phyloP scores from a whole-genome alignment of 30 jellyfish, hydroid and myxozoan genomes.

The Nemopilema nomurai region DNA sequence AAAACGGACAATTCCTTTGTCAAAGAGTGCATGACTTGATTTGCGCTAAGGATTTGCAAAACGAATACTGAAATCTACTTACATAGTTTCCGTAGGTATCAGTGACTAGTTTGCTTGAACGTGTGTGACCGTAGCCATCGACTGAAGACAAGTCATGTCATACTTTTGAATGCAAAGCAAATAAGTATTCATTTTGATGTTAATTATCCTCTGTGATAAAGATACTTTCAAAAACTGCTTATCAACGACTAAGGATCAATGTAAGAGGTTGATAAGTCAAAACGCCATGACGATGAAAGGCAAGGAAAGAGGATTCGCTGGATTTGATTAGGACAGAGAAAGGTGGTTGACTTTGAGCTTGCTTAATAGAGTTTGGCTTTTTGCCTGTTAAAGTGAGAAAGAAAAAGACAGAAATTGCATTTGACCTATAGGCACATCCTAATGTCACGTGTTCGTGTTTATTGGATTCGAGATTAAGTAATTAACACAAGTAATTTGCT shows the following conservation, averaged over 20 bases:
- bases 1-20: too few relatives aligned
- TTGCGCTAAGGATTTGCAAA: neutral
- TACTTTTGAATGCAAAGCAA: neutral
- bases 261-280: conserved; percentile 29
- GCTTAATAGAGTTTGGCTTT: conserved; percentile 32
- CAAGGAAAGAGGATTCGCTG: conserved; percentile 51
- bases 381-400: conserved; percentile 29
- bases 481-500: conserved; percentile 58
- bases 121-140: neutral
- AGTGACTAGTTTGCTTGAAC: neutral
- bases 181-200: neutral
- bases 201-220: neutral
- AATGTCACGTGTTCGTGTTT: conserved; percentile 40
- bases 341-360: conserved; percentile 63
- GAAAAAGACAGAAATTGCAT: conserved; percentile 27
- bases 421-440: conserved; percentile 34
- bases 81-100: neutral
- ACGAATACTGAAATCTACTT: neutral
- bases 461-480: conserved; percentile 64
- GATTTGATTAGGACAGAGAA: conserved; percentile 31
- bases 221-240: neutral
- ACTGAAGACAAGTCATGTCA: neutral
- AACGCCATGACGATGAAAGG: conserved; percentile 9
- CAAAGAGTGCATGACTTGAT: too few relatives aligned
- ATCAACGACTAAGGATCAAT: neutral